These are phyloP conservation scores for Tetragonisca angustula DNA, from an alignment of 2,888 invertebrate species.

Conservation along the genomic window DNA sequence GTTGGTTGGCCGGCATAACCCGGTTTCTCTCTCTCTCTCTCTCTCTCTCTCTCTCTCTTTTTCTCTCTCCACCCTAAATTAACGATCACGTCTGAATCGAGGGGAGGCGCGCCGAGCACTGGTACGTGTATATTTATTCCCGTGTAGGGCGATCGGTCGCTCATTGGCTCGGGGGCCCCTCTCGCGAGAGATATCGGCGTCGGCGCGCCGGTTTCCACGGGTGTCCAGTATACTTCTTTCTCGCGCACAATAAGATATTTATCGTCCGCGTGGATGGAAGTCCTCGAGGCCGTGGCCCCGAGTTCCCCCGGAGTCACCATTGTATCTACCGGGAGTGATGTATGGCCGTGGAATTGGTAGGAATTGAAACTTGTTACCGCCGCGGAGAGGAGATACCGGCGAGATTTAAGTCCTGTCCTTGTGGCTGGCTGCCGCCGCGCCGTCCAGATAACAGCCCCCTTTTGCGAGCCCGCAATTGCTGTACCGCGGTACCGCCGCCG, in stretches of 20 bases:
- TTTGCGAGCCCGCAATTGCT: slow-evolving; percentile 61
- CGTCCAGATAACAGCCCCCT: slow-evolving; percentile 75
- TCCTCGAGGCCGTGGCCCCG: slow-evolving; percentile 74
- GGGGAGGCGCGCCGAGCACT: slow-evolving; percentile 1
- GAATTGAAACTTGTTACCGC: slow-evolving; percentile 83
- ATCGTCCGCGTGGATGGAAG: slow-evolving; percentile 75
- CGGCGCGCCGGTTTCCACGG: slow-evolving; percentile 64
- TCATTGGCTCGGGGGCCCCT: slow-evolving; percentile 57
- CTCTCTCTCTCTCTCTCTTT: not conserved
- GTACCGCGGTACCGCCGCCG: slow-evolving; percentile 13
- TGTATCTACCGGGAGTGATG: slow-evolving; percentile 82
- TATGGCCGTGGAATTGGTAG: slow-evolving; percentile 82
- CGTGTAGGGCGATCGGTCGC: slow-evolving; percentile 63
- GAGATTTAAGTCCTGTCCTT: slow-evolving; percentile 79
- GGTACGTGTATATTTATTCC: slow-evolving; percentile 44
- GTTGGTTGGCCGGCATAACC: not conserved
- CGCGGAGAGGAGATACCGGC: slow-evolving; percentile 76
- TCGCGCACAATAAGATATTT: slow-evolving; percentile 82
- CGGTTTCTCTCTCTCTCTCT: not conserved
- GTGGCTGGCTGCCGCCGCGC: slow-evolving; percentile 40
- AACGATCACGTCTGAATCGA: slow-evolving; percentile 62
- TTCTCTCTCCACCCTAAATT: slow-evolving; percentile 44
- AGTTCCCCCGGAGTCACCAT: slow-evolving; percentile 77
- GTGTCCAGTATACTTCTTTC: slow-evolving; percentile 73
- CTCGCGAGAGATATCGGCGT: slow-evolving; percentile 60